Evolutionary conservation across 2,113 vertebrate species (phyloP).

Genomic region (Rhipidura dahli): DNA sequence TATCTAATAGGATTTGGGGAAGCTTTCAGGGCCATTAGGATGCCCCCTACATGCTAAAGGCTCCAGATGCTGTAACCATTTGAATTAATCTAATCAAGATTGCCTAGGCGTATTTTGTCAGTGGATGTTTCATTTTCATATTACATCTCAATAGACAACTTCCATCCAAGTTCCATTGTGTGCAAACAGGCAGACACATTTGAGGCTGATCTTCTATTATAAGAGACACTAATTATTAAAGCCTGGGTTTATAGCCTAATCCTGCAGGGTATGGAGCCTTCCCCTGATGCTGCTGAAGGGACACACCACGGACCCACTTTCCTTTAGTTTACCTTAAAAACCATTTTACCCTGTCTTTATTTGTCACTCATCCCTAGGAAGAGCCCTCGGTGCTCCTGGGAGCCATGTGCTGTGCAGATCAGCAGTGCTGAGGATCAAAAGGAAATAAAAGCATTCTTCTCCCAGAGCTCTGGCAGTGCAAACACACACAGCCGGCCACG

Average conservation of each 20-base stretch:
- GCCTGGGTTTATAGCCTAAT: neutral
- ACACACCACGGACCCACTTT: neutral
- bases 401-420: neutral
- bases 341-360: neutral
- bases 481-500: neutral
- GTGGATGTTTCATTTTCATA: conserved; percentile 5
- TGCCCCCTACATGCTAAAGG: conserved; percentile 66
- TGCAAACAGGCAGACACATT: neutral
- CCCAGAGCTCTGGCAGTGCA: neutral
- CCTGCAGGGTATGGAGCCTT: neutral
- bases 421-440: neutral
- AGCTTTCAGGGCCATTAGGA: conserved; percentile 70
- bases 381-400: neutral
- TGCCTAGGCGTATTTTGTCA: conserved; percentile 64
- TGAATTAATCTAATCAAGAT: conserved; percentile 75
- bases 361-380: neutral
- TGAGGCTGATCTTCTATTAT: conserved; percentile 9
- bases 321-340: neutral
- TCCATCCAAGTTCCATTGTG: neutral
- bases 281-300: neutral
- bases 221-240: conserved; percentile 38
- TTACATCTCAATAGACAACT: neutral
- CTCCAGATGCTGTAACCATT: conserved; percentile 70
- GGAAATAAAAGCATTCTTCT: neutral
- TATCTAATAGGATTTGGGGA: conserved; percentile 76